Percentiles rank a stretch among this genome's conserved stretches.
phyloP scores from a whole-genome alignment of 2,113 vertebrate species.

The Colaptes auratus region DNA sequence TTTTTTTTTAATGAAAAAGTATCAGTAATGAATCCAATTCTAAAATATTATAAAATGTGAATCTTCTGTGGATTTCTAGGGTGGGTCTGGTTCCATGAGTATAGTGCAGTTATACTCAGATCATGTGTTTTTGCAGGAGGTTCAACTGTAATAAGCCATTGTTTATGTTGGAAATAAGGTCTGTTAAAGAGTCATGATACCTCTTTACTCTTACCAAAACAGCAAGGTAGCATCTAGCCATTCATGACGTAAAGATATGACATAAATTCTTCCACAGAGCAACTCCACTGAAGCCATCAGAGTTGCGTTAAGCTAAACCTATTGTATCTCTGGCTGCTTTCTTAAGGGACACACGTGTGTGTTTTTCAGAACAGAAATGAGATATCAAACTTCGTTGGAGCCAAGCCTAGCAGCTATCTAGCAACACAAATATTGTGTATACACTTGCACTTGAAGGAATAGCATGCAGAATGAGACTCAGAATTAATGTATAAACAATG shows the following conservation, averaged over 20 bases:
- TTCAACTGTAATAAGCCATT: neutral
- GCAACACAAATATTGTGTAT: neutral
- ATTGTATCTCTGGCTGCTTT: constrained; percentile 47
- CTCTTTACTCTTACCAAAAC: constrained; percentile 27
- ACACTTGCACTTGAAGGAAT: neutral
- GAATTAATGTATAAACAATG: neutral
- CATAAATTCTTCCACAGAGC: constrained; percentile 33
- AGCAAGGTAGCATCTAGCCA: constrained; percentile 15
- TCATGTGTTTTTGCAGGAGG: neutral
- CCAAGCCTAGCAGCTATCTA: neutral
- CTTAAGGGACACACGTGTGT: neutral
- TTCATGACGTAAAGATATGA: constrained; percentile 51
- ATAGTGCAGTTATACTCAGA: neutral
- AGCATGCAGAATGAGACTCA: neutral
- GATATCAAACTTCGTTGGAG: neutral
- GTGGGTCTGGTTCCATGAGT: neutral
- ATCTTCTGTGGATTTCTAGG: neutral
- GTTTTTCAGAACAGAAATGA: neutral
- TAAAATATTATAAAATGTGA: neutral
- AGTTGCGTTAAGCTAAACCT: constrained; percentile 38
- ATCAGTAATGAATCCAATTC: neutral
- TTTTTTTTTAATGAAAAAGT: neutral
- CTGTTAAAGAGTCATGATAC: neutral
- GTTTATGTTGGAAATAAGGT: constrained; percentile 4
- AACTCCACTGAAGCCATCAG: constrained; percentile 31